These are phyloP conservation scores for Somateria mollissima DNA, from an alignment of 2,797 vertebrate genomes.

Conservation along the genomic window DNA sequence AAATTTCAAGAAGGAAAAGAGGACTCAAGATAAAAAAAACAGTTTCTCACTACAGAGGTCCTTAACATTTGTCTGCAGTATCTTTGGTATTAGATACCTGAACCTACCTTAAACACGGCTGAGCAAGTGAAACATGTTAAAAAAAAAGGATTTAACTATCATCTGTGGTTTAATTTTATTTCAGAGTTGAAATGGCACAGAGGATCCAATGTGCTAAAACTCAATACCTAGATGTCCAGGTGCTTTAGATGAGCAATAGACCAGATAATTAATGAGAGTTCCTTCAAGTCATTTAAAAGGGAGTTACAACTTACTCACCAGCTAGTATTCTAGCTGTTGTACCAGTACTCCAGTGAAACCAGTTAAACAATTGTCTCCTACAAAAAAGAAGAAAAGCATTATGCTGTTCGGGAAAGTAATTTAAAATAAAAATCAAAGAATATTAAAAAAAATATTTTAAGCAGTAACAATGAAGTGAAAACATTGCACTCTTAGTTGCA, in stretches of 20 bases:
- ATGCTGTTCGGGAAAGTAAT: neutral
- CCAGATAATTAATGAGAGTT: neutral
- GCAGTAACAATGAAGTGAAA: neutral
- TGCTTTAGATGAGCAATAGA: neutral
- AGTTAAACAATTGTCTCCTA: conserved; percentile 87
- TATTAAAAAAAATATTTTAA: neutral
- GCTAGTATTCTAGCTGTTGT: conserved; percentile 84
- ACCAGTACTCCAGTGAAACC: conserved; percentile 85
- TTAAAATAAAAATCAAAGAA: neutral
- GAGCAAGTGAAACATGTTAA: neutral
- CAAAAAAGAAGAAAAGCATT: conserved; percentile 15
- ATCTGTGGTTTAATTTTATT: too few species aligned
- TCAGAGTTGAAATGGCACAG: neutral
- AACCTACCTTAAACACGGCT: neutral
- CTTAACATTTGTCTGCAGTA: neutral
- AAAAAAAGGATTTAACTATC: too few species aligned
- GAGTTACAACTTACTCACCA: conserved; percentile 75
- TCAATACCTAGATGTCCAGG: neutral
- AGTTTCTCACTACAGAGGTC: neutral
- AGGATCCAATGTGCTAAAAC: neutral
- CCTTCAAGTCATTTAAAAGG: neutral
- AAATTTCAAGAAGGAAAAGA: neutral
- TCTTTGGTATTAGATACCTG: neutral
- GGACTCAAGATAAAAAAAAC: neutral
- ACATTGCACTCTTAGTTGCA: neutral